Percentiles rank a stretch among this genome's conserved stretches.
Evolutionary conservation across 2,797 vertebrate species (phyloP).

Genomic region (Enteromius fasciolatus): DNA sequence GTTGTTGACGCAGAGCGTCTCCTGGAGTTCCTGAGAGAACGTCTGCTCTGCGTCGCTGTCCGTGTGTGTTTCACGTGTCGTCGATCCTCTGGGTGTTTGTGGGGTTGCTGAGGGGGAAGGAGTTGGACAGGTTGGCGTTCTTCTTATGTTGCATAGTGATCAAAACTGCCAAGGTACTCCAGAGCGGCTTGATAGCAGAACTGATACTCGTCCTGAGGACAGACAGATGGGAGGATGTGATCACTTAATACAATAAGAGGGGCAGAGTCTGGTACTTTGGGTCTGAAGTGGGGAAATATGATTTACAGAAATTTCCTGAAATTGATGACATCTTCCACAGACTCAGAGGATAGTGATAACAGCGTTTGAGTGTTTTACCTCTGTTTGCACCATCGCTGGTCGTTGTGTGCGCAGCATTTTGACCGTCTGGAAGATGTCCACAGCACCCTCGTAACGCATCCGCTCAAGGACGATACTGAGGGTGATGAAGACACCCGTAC

Average conservation of each 20-base stretch:
- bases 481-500: conserved; percentile 96
- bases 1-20: conserved; percentile 65
- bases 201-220: conserved; percentile 93
- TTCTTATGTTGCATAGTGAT: conserved; percentile 99
- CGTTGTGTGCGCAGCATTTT: conserved; percentile 98
- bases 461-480: conserved; percentile 96
- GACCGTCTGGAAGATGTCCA: conserved; percentile 99
- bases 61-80: conserved; percentile 36
- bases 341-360: not conserved
- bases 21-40: conserved; percentile 69
- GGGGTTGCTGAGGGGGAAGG: conserved; percentile 68
- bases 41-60: conserved; percentile 63
- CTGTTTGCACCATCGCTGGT: conserved; percentile 98
- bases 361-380: conserved; percentile 77
- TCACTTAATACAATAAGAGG: not conserved
- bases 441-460: conserved; percentile 97
- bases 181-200: conserved; percentile 98
- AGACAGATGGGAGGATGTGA: not conserved
- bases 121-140: conserved; percentile 68
- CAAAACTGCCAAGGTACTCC: conserved; percentile 98
- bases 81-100: conserved; percentile 51
- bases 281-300: not conserved
- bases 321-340: not conserved
- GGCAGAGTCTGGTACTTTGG: not conserved
- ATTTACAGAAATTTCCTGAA: not conserved